These are phyloP conservation scores for Ganaspis sp. DNA, from an alignment of 1,140 invertebrate species.

Conservation along the genomic window DNA sequence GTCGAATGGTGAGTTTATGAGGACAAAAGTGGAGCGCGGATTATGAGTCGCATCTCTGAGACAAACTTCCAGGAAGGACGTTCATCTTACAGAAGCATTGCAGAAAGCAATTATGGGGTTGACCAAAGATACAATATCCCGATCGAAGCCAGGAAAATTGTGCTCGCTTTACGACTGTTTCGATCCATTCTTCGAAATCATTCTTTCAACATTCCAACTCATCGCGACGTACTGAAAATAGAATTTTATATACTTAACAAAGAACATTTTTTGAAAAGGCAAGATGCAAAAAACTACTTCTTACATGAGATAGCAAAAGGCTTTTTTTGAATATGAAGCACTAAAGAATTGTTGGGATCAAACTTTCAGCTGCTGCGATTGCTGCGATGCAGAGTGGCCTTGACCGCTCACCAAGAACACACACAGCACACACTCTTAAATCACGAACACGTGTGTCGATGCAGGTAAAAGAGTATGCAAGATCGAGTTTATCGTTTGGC, in stretches of 20 bases:
- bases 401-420: slow-evolving; percentile 24
- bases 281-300: too few relatives aligned
- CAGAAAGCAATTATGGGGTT: neutral
- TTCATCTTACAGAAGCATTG: neutral
- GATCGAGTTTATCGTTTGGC: slow-evolving; percentile 17
- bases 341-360: neutral
- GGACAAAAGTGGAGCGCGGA: neutral
- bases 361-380: slow-evolving; percentile 12
- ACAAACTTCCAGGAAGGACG: neutral
- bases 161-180: neutral
- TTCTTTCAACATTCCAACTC: too few relatives aligned
- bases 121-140: neutral
- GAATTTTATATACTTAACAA: too few relatives aligned
- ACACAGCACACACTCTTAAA: neutral
- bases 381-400: slow-evolving; percentile 11
- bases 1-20: neutral
- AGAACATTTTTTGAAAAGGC: too few relatives aligned
- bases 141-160: neutral
- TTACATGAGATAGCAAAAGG: too few relatives aligned
- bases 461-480: slow-evolving; percentile 13
- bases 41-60: neutral
- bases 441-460: neutral
- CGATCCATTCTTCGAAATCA: too few relatives aligned
- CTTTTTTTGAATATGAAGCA: neutral
- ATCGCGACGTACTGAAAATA: too few relatives aligned